Base-by-base conservation (phyloP, 2,888 invertebrate genomes). In the Zeuzera pyrina region DNA sequence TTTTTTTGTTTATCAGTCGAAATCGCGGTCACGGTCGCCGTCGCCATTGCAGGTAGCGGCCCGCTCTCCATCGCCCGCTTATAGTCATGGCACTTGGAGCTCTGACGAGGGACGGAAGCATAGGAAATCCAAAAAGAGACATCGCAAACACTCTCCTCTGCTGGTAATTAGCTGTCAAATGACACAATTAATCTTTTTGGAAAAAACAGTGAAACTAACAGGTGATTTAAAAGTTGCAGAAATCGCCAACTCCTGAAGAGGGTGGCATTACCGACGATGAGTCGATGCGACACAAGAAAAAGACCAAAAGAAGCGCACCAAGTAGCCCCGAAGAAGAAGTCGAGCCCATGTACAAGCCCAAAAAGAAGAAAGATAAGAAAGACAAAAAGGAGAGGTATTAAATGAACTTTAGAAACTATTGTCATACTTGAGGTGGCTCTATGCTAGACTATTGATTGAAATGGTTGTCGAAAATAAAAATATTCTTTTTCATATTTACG, bases 41-140 rank as follows among this genome's bases (percentile, higher is more conserved):
- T 38, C 45, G 14, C 45, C 38, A 15, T 14, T 33, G 37, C 6
- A 12, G 6, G 66, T 51, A 33, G 63, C 57, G 33, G 73, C 65
- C 42, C 47, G 13, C 36, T 41, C 36, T n/a, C 57, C 63, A 7
- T 63, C 73, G 28, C 68, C 73, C 1, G 60, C 58, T 26, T 64
- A 58, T 27, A 61, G 64, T 44, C 45, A 31, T 42, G 61, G 47
- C 45, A 61, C 70, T 3, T 63, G 65, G 60, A 65, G 56, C 31
- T 69, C 70, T 0, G 79, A 78, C 8, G 79, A 81, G 11, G 65
- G 47, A 2, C 66, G 62, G 41, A 72, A 71, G 32, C 74, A 70
- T 50, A 78, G 76, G 66, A 87, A 87, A 50, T 43, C 72, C n/a
- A 87, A 86, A 62, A 88, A 87, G 68, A 87, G 84, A 48, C 87